Conservation (phyloP, 92 coral and sea anemone genomes). For the Porites evermanni region DNA sequence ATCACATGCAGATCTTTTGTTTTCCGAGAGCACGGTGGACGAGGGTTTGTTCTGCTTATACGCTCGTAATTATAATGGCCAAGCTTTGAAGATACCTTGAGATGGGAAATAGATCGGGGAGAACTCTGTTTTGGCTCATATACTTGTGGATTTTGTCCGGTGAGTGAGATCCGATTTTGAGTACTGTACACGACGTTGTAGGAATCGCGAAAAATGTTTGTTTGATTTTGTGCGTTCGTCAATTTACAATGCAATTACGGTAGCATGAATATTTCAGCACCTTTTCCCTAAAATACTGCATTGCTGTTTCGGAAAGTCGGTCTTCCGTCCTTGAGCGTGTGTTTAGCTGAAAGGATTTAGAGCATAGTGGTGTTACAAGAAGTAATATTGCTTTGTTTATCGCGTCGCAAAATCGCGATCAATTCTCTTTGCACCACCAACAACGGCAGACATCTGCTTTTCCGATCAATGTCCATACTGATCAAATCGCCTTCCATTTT, state of each 20-base stretch:
- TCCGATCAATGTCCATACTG: conserved; percentile 30
- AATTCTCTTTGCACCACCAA: background rate
- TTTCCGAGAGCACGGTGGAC: conserved; percentile 4
- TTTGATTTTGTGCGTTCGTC: conserved; percentile 92
- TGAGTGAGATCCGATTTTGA: conserved; percentile 25
- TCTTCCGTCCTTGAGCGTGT: conserved; percentile 27
- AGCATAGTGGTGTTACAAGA: background rate
- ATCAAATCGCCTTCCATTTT: conserved; percentile 54
- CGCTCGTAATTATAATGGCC: conserved; percentile 19
- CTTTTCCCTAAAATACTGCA: conserved; percentile 66
- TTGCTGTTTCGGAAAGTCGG: conserved; percentile 53
- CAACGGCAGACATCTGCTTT: conserved; percentile 34
- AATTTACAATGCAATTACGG: conserved; percentile 98
- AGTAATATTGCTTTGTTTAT: conserved; percentile 16
- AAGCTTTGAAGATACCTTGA: conserved; percentile 34
- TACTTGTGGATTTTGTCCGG: conserved; percentile 74
- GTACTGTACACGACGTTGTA: conserved; percentile 29
- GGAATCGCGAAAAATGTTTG: conserved; percentile 72
- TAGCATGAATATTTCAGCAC: conserved; percentile 97
- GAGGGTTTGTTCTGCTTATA: background rate
- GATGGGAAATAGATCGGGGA: conserved; percentile 42
- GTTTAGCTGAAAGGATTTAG: conserved; percentile 5
- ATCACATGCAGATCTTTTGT: conserved; percentile 72
- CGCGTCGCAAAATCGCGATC: conserved; percentile 9
- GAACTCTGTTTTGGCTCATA: conserved; percentile 47